These are phyloP conservation scores for Seira musarum DNA, from an alignment of 2,888 invertebrate genomes.

Conservation along the genomic window DNA sequence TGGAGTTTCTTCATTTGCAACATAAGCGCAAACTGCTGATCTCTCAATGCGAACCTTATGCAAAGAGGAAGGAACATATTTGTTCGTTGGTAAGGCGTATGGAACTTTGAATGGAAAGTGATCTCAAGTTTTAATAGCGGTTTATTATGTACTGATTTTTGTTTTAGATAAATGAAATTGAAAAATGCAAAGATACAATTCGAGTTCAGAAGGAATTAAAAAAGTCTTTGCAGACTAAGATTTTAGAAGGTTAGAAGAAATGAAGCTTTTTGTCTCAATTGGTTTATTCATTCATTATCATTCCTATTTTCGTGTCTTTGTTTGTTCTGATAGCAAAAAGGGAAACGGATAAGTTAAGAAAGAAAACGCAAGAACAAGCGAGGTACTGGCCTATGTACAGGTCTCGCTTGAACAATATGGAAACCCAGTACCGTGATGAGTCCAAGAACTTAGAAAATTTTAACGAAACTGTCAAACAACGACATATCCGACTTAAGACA, in stretches of 20 bases:
- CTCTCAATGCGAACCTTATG: slow-evolving; percentile 54
- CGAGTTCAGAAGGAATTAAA: slow-evolving; percentile 60
- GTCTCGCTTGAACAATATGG: slow-evolving; percentile 78
- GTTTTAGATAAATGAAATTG: slow-evolving; percentile 65
- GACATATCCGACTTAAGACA: slow-evolving; percentile 77
- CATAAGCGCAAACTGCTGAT: slow-evolving; percentile 48
- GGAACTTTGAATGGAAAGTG: too few relatives aligned
- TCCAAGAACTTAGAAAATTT: slow-evolving; percentile 75
- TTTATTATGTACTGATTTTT: too few relatives aligned
- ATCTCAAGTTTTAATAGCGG: too few relatives aligned
- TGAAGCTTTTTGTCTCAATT: background rate
- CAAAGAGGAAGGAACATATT: slow-evolving; percentile 55
- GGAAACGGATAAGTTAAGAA: slow-evolving; percentile 72
- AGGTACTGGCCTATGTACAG: slow-evolving; percentile 78
- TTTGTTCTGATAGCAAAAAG: slow-evolving; percentile 67
- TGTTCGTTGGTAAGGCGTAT: slow-evolving; percentile 47
- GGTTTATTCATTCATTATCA: too few relatives aligned
- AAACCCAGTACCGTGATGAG: slow-evolving; percentile 75
- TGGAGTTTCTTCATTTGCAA: slow-evolving; percentile 47
- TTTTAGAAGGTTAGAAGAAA: slow-evolving; percentile 50
- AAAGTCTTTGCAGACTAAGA: slow-evolving; percentile 42
- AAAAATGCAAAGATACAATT: slow-evolving; percentile 58
- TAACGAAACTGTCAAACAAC: slow-evolving; percentile 74
- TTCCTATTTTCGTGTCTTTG: slow-evolving; percentile 5
- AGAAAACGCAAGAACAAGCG: slow-evolving; percentile 72